Conservation (phyloP, 1,140 invertebrate species). For the Adelges cooleyi region DNA sequence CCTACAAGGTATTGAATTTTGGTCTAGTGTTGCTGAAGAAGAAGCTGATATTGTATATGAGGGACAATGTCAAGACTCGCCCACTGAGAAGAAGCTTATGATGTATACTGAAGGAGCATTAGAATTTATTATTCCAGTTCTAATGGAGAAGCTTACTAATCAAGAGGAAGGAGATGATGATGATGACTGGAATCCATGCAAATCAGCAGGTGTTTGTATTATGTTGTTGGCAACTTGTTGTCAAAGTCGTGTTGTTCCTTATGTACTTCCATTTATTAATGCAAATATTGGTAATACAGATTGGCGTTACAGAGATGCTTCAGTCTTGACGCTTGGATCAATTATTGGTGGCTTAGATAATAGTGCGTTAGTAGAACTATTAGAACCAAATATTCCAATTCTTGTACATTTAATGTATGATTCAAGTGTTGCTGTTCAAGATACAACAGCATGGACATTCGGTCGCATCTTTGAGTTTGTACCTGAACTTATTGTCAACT, state of each 20-base stretch:
- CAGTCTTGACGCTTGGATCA: constrained; percentile 95
- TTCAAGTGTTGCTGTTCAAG: constrained; percentile 78
- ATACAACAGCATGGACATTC: constrained; percentile 96
- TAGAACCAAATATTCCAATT: constrained; percentile 91
- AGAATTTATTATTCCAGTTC: constrained; percentile 84
- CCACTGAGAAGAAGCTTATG: constrained; percentile 36
- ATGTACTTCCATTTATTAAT: constrained; percentile 94
- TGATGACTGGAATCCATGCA: constrained; percentile 98
- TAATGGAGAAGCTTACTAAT: constrained; percentile 88
- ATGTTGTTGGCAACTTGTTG: constrained; percentile 97
- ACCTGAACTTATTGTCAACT: constrained; percentile 87
- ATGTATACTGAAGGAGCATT: constrained; percentile 93
- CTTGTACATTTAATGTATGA: constrained; percentile 91
- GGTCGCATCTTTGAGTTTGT: constrained; percentile 94
- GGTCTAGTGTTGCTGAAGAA: constrained; percentile 99
- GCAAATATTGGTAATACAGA: constrained; percentile 85
- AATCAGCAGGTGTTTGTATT: constrained; percentile 96
- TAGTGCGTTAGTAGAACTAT: constrained; percentile 75
- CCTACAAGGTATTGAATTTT: constrained; percentile 98
- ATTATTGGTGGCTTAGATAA: constrained; percentile 88
- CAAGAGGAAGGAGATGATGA: constrained; percentile 91
- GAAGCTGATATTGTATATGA: constrained; percentile 94
- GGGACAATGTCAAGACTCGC: constrained; percentile 39
- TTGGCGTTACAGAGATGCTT: constrained; percentile 93
- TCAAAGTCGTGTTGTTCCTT: constrained; percentile 87